Conservation (phyloP, 2,797 vertebrate genomes). For the Hozukius guyotensis region DNA sequence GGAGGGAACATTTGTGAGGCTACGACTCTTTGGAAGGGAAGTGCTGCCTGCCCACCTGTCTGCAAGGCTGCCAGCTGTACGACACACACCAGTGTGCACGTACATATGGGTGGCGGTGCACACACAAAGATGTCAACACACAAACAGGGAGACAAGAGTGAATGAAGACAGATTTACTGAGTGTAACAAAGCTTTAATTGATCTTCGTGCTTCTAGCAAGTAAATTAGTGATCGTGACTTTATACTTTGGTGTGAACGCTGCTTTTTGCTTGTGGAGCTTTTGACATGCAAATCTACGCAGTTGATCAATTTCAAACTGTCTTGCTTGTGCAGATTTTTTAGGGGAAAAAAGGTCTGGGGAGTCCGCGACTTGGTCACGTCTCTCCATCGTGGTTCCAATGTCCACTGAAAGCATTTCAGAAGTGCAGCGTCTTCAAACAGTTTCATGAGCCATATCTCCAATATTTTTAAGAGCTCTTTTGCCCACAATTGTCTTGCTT, state of each 20-base stretch:
- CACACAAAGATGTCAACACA: constrained; percentile 29
- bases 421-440: background rate
- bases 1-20: constrained; percentile 74
- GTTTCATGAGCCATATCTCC: background rate
- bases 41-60: constrained; percentile 80
- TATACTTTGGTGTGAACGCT: background rate
- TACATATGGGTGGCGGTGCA: constrained; percentile 34
- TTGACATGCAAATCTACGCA: background rate
- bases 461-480: background rate
- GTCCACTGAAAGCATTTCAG: background rate
- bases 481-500: background rate
- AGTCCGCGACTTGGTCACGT: background rate
- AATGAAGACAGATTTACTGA: constrained; percentile 24
- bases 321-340: background rate
- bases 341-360: background rate
- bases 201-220: background rate
- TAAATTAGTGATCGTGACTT: background rate
- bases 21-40: constrained; percentile 76
- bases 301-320: background rate
- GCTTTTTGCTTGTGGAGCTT: too few species aligned
- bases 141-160: constrained; percentile 15
- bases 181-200: constrained; percentile 10
- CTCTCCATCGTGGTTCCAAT: background rate
- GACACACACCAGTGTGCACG: constrained; percentile 1
- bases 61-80: constrained; percentile 77